Evolutionary conservation across 37 sponge, comb jelly and placozoan genomes (phyloP).

Genomic region (Bolinopsis microptera): DNA sequence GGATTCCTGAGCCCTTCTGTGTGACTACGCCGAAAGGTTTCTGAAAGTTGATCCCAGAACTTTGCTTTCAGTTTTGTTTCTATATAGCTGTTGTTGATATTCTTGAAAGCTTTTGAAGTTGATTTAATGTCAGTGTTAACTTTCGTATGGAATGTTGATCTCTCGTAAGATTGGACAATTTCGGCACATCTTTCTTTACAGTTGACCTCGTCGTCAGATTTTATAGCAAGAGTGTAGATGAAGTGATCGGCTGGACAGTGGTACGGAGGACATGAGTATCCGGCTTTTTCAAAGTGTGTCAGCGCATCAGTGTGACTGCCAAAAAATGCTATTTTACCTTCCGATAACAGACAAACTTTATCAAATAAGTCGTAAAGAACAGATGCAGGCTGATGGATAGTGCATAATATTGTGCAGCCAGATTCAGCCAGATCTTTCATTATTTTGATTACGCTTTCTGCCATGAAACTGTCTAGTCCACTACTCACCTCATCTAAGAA

Average conservation of each 20-base stretch:
- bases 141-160: background rate
- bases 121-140: background rate
- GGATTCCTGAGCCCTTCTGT: background rate
- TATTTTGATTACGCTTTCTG: background rate
- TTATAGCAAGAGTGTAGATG: background rate
- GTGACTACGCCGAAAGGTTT: background rate
- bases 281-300: background rate
- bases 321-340: background rate
- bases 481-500: slow-evolving; percentile 4
- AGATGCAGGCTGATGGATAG: slow-evolving; percentile 20
- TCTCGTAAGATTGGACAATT: background rate
- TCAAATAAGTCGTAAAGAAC: background rate
- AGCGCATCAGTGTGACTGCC: background rate
- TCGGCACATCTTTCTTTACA: background rate
- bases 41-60: background rate
- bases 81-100: background rate
- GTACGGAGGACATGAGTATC: background rate
- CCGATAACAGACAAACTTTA: slow-evolving; percentile 15
- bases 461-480: slow-evolving; percentile 21
- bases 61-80: no score
- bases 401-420: slow-evolving; percentile 4
- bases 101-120: background rate
- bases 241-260: slow-evolving; percentile 40
- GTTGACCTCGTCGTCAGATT: background rate
- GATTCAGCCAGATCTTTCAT: background rate